Evolutionary conservation across 2,888 invertebrate genomes (phyloP).

Genomic region (Harpagoxenus sublaevis): DNA sequence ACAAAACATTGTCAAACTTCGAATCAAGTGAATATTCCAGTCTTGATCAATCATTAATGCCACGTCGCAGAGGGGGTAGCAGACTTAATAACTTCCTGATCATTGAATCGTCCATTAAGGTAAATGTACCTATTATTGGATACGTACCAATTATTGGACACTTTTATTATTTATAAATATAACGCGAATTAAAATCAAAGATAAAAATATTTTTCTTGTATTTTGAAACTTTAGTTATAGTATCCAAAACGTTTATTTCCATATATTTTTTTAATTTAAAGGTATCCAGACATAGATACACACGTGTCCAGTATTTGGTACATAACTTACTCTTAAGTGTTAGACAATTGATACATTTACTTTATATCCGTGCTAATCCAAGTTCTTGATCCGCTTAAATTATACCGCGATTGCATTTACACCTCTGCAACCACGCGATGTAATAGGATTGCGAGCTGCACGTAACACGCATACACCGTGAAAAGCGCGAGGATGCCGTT

Average conservation of each 20-base stretch:
- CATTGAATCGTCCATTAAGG: slow-evolving; percentile 42
- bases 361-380: slow-evolving; percentile 43
- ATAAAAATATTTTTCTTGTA: too few species aligned
- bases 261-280: too few species aligned
- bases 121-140: too few species aligned
- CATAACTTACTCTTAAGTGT: too few species aligned
- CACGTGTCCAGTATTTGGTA: too few species aligned
- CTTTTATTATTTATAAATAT: too few species aligned
- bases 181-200: too few species aligned
- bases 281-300: too few species aligned
- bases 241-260: too few species aligned
- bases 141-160: too few species aligned
- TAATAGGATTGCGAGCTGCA: slow-evolving; percentile 41
- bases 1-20: neutral
- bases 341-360: too few species aligned
- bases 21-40: neutral
- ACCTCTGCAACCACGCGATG: slow-evolving; percentile 16
- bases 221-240: too few species aligned
- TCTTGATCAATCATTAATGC: slow-evolving; percentile 24
- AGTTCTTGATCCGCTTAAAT: slow-evolving; percentile 55
- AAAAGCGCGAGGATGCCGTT: slow-evolving; percentile 6
- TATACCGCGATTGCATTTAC: slow-evolving; percentile 53
- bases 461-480: neutral
- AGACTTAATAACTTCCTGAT: slow-evolving; percentile 47
- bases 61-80: neutral